Conservation (phyloP, 2,888 invertebrate genomes). For the Macaria liturata region DNA sequence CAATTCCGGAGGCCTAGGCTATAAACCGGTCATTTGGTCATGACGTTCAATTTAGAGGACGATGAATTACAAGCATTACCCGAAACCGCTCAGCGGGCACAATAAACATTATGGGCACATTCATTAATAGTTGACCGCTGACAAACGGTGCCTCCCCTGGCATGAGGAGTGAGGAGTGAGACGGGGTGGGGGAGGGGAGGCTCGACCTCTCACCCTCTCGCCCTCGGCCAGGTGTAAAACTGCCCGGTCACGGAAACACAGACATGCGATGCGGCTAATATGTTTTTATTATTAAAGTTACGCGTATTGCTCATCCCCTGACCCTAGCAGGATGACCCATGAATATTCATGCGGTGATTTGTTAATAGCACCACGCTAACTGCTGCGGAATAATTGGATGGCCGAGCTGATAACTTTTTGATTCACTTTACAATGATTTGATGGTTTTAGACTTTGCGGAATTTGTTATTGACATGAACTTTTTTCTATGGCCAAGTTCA, state of each 20-base stretch:
- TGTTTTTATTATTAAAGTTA: slow-evolving; percentile 79
- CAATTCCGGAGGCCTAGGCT: no score
- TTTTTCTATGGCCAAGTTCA: no score
- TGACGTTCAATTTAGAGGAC: slow-evolving; percentile 61
- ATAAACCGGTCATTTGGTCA: neutral
- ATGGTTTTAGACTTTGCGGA: slow-evolving; percentile 3
- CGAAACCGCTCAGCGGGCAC: slow-evolving; percentile 72
- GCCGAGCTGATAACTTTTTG: slow-evolving; percentile 21
- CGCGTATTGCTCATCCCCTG: slow-evolving; percentile 68
- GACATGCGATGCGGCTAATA: slow-evolving; percentile 82
- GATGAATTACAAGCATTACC: slow-evolving; percentile 68
- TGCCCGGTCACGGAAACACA: slow-evolving; percentile 80
- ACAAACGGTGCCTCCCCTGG: slow-evolving; percentile 63
- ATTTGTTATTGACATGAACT: no score
- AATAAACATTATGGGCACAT: slow-evolving; percentile 78
- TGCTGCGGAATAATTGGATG: slow-evolving; percentile 30
- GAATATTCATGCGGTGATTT: slow-evolving; percentile 79
- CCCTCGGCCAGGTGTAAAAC: slow-evolving; percentile 79
- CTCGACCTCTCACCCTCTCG: slow-evolving; percentile 52
- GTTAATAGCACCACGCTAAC: slow-evolving; percentile 51
- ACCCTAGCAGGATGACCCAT: slow-evolving; percentile 62
- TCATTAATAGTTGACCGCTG: slow-evolving; percentile 80
- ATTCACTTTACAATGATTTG: slow-evolving; percentile 21
- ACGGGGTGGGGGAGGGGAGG: slow-evolving; percentile 9
- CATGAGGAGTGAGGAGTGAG: slow-evolving; percentile 1